Evolutionary conservation across 2,888 invertebrate genomes (phyloP), one percentile per base, ranked within the genome.

Genomic region (Portevinia maculata): DNA sequence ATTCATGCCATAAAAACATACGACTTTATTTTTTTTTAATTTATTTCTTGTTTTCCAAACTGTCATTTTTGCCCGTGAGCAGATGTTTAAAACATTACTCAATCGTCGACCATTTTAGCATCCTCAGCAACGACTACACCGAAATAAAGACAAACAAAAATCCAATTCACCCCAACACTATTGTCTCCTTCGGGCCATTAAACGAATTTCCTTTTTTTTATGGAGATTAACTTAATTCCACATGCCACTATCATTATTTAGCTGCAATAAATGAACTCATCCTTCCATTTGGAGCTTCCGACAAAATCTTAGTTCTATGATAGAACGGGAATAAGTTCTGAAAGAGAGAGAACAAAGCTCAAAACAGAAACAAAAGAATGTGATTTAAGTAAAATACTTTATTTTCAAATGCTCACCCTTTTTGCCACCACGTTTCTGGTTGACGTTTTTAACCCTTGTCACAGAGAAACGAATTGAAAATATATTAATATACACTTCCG

Each of bases 101-200:
- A 24, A 24, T 19, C 34, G 21, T 17, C 21, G 55, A 37, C 34
- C 17, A 41, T 57, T 59, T 44, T 46, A 32, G 21, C 6, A 37
- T n/a, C 15, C 1, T 11, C 41, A 15, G 44, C 5, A 44, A 15
- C n/a, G n/a, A 8, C 3, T 19, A 3, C 2, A 37, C 24, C 7
- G n/a, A 21, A 19, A 28, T 11, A 44, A 34, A 34, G 21, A 37
- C 15, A 13, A 46, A 1, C 9, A n/a, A 6, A 8, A 9, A 17
- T 52, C 24, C 11, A 21, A 53, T 34, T 28, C 52, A 2, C 17
- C 48, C 24, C 30, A 13, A 28, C 57, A 48, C 57, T 74, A 64
- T 46, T 64, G 74, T 50, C 64, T 65, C 74, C 57, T 74, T 41
- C 57, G 74, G 64, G 55, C 57, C 74, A 74, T 74, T 65, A 74